Base-by-base conservation (phyloP, 2,888 invertebrate genomes). In the Campopleginae sp. region DNA sequence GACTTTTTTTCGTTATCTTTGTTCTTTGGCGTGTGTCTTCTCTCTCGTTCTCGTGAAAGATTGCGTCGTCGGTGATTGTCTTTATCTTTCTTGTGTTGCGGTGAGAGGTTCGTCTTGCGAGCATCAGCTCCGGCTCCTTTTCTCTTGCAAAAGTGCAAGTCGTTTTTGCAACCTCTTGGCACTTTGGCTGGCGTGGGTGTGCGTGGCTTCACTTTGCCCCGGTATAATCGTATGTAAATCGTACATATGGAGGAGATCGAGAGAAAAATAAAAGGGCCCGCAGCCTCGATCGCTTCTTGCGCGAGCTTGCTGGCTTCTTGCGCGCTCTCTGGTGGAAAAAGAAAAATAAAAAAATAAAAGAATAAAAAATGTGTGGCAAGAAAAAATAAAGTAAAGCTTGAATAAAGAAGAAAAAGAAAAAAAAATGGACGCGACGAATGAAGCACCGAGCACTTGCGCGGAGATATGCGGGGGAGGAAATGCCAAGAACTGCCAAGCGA, bases 211-310 rank as follows among this genome's bases (percentile, higher is more conserved):
- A 90, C 90, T 91, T 91, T 89, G 90, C 89, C 74, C 89, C 88
- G 89, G 91, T 93, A 80, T 80, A 93, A 93, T 93, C 93, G 92
- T 93, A 93, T 93, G 93, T 92, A 93, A 93, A 93, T 93, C 93
- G 92, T 89, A 91, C 91, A 90, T 92, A 89, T 86, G 68, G 14
- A 68, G 44, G 90, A 87, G 88, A 90, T 90, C 66, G 68, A 48
- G 66, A 27, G 71, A 66, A 66, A 68, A 68, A 78, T 27, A 27
- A 42, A 68, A 27, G 54, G 23, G 65, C 7, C 71, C 80, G 80
- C 51, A 63, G 63, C 65, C 74, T 68, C 76, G 74, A 68, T 78
- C 68, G 72, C 63, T 80, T 70, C 71, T 75, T 72, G 75, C 72
- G 27, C 77, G 66, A 46, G 77, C 82, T 77, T 33, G 33, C 54